Evolutionary conservation across 2,888 invertebrate genomes (phyloP).

Genomic region (Drosophila mercatorum): DNA sequence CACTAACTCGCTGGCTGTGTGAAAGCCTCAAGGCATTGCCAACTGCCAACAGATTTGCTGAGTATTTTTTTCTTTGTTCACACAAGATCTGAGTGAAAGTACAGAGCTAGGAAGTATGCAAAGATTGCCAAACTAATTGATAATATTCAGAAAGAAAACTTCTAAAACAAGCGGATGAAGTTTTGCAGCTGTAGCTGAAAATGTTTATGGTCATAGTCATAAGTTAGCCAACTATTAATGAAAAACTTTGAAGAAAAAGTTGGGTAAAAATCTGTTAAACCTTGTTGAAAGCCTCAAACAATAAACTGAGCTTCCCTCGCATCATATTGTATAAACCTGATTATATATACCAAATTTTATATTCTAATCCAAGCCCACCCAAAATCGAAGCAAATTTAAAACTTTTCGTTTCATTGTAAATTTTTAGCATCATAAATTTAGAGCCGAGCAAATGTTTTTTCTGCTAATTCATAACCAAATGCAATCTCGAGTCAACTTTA

Average conservation of each 20-base stretch:
- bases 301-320: not conserved
- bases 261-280: no score
- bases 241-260: no score
- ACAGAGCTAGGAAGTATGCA: no score
- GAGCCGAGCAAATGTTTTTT: constrained; percentile 7
- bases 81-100: constrained; percentile 9
- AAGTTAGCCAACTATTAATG: no score
- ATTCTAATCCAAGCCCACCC: no score
- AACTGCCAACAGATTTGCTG: constrained; percentile 16
- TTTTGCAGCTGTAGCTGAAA: not conserved
- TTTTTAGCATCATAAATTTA: constrained; percentile 20
- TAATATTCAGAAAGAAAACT: no score
- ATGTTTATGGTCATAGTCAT: not conserved
- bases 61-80: not conserved
- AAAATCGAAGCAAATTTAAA: not conserved
- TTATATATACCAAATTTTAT: no score
- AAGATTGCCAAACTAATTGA: not conserved
- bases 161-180: not conserved
- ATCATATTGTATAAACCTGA: not conserved
- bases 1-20: constrained; percentile 26
- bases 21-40: constrained; percentile 26
- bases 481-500: constrained; percentile 26
- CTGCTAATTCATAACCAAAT: constrained; percentile 22
- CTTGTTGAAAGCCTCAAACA: not conserved
- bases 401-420: constrained; percentile 9